These are phyloP conservation scores for Darwinula stevensoni DNA, from an alignment of 2,888 invertebrate genomes.

Conservation along the genomic window DNA sequence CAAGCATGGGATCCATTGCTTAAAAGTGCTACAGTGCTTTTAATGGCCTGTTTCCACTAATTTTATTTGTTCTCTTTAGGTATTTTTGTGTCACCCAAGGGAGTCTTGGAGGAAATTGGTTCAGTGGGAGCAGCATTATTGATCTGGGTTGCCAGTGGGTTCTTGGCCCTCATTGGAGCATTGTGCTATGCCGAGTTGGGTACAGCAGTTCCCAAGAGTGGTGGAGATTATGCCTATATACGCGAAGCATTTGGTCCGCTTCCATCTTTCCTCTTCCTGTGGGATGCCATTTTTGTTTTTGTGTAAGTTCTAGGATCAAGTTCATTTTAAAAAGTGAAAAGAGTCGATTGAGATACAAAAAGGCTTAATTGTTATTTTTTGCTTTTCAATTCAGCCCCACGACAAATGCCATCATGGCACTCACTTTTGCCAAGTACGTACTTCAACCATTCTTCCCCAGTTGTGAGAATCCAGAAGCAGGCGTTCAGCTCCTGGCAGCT, in stretches of 20 bases:
- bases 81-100: slow-evolving; percentile 84
- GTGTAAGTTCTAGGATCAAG: slow-evolving; percentile 34
- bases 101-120: slow-evolving; percentile 62
- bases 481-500: slow-evolving; percentile 43
- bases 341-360: too few relatives aligned
- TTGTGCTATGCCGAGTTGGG: slow-evolving; percentile 87
- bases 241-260: slow-evolving; percentile 65
- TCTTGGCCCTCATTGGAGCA: slow-evolving; percentile 73
- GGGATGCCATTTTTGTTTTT: slow-evolving; percentile 90
- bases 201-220: slow-evolving; percentile 52
- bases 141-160: slow-evolving; percentile 63
- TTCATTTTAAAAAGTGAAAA: too few relatives aligned
- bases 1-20: background rate
- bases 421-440: slow-evolving; percentile 78
- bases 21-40: too few relatives aligned
- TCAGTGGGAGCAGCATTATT: slow-evolving; percentile 61
- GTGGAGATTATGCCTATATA: slow-evolving; percentile 92
- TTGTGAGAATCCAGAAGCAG: slow-evolving; percentile 35
- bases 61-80: slow-evolving; percentile 22
- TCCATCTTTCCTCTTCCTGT: slow-evolving; percentile 74
- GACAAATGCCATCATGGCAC: slow-evolving; percentile 79
- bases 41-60: background rate
- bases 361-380: slow-evolving; percentile 6
- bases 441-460: slow-evolving; percentile 57
- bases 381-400: slow-evolving; percentile 35